These are phyloP conservation scores for Gila orcuttii DNA, from an alignment of 2,113 vertebrate genomes.

Conservation along the genomic window DNA sequence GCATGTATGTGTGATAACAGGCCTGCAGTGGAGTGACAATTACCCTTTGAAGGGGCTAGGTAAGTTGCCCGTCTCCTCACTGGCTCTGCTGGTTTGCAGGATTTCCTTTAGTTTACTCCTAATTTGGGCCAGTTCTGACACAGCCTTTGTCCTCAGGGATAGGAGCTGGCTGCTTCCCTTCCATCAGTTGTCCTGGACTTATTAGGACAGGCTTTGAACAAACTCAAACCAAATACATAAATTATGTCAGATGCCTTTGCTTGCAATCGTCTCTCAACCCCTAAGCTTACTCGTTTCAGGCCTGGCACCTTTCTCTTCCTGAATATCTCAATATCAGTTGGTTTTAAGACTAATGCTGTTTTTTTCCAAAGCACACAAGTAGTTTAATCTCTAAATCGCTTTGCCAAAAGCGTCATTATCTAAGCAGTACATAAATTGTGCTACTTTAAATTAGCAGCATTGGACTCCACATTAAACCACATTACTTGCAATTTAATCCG, in stretches of 20 bases:
- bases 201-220: slow-evolving; percentile 45
- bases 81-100: slow-evolving; percentile 49
- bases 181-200: slow-evolving; percentile 52
- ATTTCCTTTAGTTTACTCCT: slow-evolving; percentile 67
- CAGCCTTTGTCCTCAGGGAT: slow-evolving; percentile 63
- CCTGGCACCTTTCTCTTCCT: slow-evolving; percentile 68
- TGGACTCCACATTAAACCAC: not conserved
- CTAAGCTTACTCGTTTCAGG: slow-evolving; percentile 51
- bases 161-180: slow-evolving; percentile 57
- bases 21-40: not conserved
- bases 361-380: not conserved
- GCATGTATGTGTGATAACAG: not conserved
- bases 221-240: slow-evolving; percentile 45
- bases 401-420: not conserved
- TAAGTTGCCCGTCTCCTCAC: slow-evolving; percentile 54
- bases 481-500: not conserved
- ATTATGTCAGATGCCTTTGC: slow-evolving; percentile 44
- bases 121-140: slow-evolving; percentile 73
- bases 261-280: slow-evolving; percentile 21
- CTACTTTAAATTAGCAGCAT: not conserved
- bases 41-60: slow-evolving; percentile 10
- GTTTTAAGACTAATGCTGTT: not conserved
- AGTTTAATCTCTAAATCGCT: not conserved
- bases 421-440: not conserved
- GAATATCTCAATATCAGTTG: slow-evolving; percentile 57